phyloP scores from a whole-genome alignment of 2,888 invertebrate species.

The Tolmerus cingulatus region DNA sequence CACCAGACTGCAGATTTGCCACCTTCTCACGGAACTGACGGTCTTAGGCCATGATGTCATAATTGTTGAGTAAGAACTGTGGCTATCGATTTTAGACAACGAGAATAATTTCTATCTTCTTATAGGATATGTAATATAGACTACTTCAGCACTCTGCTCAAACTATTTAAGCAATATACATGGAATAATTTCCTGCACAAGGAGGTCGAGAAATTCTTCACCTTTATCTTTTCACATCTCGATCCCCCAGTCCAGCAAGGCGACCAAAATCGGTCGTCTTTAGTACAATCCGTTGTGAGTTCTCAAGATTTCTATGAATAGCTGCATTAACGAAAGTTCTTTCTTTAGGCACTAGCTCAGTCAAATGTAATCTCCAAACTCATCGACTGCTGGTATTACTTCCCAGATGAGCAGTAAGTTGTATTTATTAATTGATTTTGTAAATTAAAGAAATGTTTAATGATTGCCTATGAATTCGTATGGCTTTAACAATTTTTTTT shows the following conservation, averaged over 20 bases:
- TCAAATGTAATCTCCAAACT: constrained; percentile 82
- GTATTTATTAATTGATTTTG: constrained; percentile 1
- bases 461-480: not conserved
- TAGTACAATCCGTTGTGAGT: constrained; percentile 68
- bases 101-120: not conserved
- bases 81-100: not conserved
- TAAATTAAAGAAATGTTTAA: not conserved
- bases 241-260: constrained; percentile 48
- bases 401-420: constrained; percentile 75
- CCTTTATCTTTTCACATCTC: constrained; percentile 69
- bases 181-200: constrained; percentile 97
- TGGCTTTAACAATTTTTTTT: no score
- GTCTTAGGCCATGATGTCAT: not conserved
- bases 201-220: constrained; percentile 82
- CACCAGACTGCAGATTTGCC: constrained; percentile 80
- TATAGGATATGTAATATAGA: constrained; percentile 64
- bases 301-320: not conserved
- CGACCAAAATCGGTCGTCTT: constrained; percentile 56
- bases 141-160: constrained; percentile 73
- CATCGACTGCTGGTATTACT: constrained; percentile 82
- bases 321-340: constrained; percentile 38
- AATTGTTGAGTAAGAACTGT: not conserved
- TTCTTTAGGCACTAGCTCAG: constrained; percentile 75
- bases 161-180: constrained; percentile 87
- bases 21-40: constrained; percentile 79